phyloP scores from a whole-genome alignment of 1,140 invertebrate genomes.

The Drosophila micromelanica region DNA sequence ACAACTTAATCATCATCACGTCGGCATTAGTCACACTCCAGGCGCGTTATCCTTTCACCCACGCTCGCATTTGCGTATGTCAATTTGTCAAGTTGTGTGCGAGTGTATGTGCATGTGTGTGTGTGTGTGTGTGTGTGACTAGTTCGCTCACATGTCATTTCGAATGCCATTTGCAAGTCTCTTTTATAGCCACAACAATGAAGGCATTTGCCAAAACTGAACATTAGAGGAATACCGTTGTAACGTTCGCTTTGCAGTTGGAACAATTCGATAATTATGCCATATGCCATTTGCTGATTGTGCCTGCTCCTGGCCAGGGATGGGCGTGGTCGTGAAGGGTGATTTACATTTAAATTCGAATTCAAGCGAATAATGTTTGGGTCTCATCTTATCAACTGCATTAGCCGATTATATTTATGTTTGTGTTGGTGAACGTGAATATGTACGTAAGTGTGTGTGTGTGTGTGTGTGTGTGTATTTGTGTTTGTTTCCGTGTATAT shows the following conservation, averaged over 20 bases:
- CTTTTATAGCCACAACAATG: constrained; percentile 75
- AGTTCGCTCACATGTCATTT: constrained; percentile 65
- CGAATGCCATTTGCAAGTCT: constrained; percentile 73
- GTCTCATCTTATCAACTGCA: constrained; percentile 58
- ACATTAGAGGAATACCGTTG: constrained; percentile 3
- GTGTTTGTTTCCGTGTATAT: constrained; percentile 16
- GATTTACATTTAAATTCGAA: constrained; percentile 52
- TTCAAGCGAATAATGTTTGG: constrained; percentile 50
- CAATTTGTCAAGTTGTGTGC: neutral
- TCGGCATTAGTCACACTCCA: constrained; percentile 75
- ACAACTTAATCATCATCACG: constrained; percentile 82
- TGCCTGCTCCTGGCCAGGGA: neutral
- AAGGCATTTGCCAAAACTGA: constrained; percentile 64
- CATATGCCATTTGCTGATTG: constrained; percentile 64
- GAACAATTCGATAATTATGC: constrained; percentile 69
- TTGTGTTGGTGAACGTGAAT: neutral
- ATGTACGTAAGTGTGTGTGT: neutral
- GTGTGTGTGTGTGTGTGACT: constrained; percentile 22
- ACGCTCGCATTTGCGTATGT: constrained; percentile 5
- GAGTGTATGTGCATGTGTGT: constrained; percentile 12
- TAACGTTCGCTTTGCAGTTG: constrained; percentile 35
- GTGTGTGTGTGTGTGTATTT: neutral
- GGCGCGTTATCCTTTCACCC: constrained; percentile 64
- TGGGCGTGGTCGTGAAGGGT: neutral
- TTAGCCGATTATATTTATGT: constrained; percentile 51